phyloP scores from a whole-genome alignment of 2,888 invertebrate species.

The Bursaphelenchus okinawaensis region DNA sequence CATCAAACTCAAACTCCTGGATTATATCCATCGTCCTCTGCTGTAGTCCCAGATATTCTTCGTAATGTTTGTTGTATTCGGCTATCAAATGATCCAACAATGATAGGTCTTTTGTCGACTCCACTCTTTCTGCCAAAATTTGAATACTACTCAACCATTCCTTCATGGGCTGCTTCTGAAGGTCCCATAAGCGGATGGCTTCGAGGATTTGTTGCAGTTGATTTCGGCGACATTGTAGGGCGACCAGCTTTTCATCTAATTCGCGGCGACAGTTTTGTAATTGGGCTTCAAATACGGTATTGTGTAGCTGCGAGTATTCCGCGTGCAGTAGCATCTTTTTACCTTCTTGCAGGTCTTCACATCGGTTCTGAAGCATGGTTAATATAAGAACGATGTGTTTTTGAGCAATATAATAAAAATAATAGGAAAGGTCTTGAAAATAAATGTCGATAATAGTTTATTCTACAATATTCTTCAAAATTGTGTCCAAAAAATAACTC shows the following conservation, averaged over 20 bases:
- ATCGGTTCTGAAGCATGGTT: neutral
- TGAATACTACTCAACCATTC: neutral
- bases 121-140: neutral
- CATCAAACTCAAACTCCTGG: neutral
- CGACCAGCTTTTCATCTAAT: neutral
- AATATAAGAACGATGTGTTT: too few relatives aligned
- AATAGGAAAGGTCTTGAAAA: too few relatives aligned
- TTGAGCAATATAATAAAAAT: too few relatives aligned
- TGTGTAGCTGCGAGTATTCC: neutral
- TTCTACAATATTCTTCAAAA: too few relatives aligned
- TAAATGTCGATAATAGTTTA: too few relatives aligned
- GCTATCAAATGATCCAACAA: neutral
- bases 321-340: neutral
- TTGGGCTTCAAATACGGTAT: neutral
- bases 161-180: neutral
- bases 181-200: neutral
- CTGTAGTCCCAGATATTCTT: neutral
- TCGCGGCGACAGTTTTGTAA: neutral
- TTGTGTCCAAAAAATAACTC: too few relatives aligned
- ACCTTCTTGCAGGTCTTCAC: neutral
- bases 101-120: neutral
- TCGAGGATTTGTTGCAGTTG: neutral
- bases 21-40: neutral
- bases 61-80: neutral
- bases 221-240: neutral